Base-by-base conservation (phyloP, 2,797 vertebrate genomes). In the Triplophysa yarkandensis region DNA sequence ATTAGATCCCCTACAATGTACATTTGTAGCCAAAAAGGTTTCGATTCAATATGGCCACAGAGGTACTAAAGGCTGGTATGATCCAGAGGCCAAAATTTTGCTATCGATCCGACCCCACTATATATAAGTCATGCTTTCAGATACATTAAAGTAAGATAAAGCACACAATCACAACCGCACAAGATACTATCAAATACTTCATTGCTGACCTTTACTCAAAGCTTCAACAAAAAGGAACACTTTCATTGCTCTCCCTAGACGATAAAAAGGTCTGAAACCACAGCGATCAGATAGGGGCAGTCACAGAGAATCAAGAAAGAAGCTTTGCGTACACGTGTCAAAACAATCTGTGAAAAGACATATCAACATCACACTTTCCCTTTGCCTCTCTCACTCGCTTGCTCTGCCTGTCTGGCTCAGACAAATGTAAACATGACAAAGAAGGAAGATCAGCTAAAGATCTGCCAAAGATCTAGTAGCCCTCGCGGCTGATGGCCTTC, bases 311-410 rank as follows among this genome's bases (percentile, higher is more conserved):
- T 57, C 36, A 71, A 54, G 66, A 32, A 48, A 21, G 28, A 36
- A 16, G 77, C 66, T 68, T 81, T 79, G 16, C 13, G 10, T 61
- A 77, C 36, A 66, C 25, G 57, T 68, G 54, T 46, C 57, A 54
- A 67, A 73, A 65, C 36, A 65, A 13, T 17, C 34, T 5, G 10
- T 65, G 61, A 65, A 65, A 73, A 65, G 48, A 32, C 61, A 28
- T 25, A 48, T 39, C 69, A 71, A 19, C 14, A 50, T 63, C 32
- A 34, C 48, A 61, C 27, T 64, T 55, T 73, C 34, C 34, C 54
- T 30, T 73, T 36, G 3, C 27, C 8, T 25, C 54, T 43, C 25
- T 1, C 39, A n/a, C 55, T 71, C 30, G 8, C 21, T 55, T n/a
- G 0, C 62, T 43, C 25, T 54, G 21, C 39, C 19, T 57, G 71